Evolutionary conservation across 2,888 invertebrate species (phyloP).

Genomic region (Thysanoteuthis rhombus): DNA sequence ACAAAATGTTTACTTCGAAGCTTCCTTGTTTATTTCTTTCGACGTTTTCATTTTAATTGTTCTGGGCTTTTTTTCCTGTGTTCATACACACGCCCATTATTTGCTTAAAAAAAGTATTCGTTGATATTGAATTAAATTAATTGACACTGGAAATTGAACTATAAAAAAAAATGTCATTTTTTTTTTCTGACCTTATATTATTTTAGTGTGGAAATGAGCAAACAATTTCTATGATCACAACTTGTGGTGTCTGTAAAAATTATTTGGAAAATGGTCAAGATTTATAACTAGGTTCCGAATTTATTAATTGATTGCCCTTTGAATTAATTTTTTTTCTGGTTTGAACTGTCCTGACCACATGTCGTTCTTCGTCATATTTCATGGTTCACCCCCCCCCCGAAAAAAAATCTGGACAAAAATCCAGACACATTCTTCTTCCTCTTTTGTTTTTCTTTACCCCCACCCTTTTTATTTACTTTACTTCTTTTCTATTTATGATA

Average conservation of each 20-base stretch:
- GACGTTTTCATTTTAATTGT: background rate
- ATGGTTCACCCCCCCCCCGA: background rate
- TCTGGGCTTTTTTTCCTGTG: background rate
- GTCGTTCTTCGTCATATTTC: background rate
- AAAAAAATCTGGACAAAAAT: background rate
- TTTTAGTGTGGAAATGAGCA: too few relatives aligned
- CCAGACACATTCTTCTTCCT: background rate
- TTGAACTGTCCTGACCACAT: background rate
- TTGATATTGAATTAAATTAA: too few relatives aligned
- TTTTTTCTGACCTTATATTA: too few relatives aligned
- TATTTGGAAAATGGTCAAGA: too few relatives aligned
- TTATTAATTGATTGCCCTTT: too few relatives aligned
- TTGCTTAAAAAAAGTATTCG: too few relatives aligned
- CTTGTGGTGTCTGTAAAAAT: too few relatives aligned
- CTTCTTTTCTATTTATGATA: background rate
- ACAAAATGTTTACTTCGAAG: background rate
- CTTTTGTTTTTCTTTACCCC: background rate
- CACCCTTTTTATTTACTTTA: background rate
- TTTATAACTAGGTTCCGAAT: too few relatives aligned
- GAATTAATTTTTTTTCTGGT: too few relatives aligned
- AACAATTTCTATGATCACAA: too few relatives aligned
- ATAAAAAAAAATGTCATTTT: too few relatives aligned
- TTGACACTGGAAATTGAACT: too few relatives aligned
- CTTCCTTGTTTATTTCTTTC: background rate
- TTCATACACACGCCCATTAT: background rate